A percentile compares a stretch with the other conserved stretches of the same genome.
These are phyloP conservation scores for Zhengitettix transpicula DNA, from an alignment of 2,888 invertebrate species.

Conservation along the genomic window DNA sequence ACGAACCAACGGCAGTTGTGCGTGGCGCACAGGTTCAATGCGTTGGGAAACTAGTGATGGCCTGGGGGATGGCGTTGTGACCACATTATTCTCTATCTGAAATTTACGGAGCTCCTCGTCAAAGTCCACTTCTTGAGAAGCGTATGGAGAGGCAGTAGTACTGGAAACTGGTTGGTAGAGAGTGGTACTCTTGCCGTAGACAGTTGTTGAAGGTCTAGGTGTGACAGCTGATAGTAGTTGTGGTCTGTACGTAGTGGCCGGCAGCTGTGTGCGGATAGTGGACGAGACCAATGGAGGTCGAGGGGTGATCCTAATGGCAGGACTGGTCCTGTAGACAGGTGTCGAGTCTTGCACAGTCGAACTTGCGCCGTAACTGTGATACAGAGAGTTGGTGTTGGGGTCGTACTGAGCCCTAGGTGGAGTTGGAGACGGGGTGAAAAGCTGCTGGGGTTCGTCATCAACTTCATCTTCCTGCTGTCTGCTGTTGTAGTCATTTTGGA, in stretches of 20 bases:
- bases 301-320: constrained; percentile 37
- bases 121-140: constrained; percentile 32
- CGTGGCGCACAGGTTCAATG: background rate
- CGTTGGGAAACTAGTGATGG: constrained; percentile 1
- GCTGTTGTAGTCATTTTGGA: constrained; percentile 51
- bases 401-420: background rate
- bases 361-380: constrained; percentile 9
- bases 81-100: constrained; percentile 45
- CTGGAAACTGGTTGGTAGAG: constrained; percentile 11
- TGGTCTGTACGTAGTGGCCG: constrained; percentile 49
- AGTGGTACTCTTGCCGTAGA: constrained; percentile 13
- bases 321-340: constrained; percentile 25
- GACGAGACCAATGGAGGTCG: constrained; percentile 33
- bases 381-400: constrained; percentile 12
- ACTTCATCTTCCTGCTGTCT: constrained; percentile 41
- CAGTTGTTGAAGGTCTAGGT: constrained; percentile 10
- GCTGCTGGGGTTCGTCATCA: constrained; percentile 36
- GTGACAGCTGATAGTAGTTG: constrained; percentile 31
- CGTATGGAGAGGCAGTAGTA: constrained; percentile 20
- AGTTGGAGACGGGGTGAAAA: constrained; percentile 4
- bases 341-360: constrained; percentile 24
- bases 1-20: constrained; percentile 1
- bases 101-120: constrained; percentile 60
- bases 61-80: constrained; percentile 28
- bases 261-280: constrained; percentile 26